Evolutionary conservation across 2,888 invertebrate species (phyloP).

Genomic region (Aelia acuminata): DNA sequence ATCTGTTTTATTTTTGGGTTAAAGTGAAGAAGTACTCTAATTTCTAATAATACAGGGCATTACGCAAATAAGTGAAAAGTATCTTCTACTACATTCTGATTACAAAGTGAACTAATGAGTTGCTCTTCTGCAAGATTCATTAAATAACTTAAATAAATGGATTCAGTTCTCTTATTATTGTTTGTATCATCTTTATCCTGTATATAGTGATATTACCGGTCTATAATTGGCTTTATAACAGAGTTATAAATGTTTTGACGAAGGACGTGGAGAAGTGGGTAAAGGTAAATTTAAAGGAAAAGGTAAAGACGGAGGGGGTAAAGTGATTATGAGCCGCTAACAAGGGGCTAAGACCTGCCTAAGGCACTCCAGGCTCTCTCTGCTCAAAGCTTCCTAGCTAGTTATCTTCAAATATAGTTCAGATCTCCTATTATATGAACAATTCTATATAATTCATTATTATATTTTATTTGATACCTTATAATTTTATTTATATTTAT

Average conservation of each 20-base stretch:
- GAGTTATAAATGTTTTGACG: neutral
- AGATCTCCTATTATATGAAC: neutral
- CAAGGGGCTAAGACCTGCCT: neutral
- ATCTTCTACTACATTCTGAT: too few relatives aligned
- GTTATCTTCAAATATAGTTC: neutral
- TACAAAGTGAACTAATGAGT: too few relatives aligned
- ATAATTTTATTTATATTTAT: neutral
- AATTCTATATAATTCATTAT: neutral
- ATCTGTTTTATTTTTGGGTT: too few relatives aligned
- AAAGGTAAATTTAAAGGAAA: neutral
- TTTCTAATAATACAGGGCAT: too few relatives aligned
- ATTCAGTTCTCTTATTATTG: too few relatives aligned
- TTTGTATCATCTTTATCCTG: too few relatives aligned
- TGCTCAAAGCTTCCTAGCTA: conserved; percentile 12
- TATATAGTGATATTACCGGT: too few relatives aligned
- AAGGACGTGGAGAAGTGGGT: neutral
- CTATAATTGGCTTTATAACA: too few relatives aligned
- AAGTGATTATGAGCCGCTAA: neutral
- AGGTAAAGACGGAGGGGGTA: neutral
- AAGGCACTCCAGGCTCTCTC: neutral
- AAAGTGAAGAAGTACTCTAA: too few relatives aligned
- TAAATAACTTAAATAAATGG: too few relatives aligned
- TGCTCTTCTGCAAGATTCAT: too few relatives aligned
- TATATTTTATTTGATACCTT: neutral
- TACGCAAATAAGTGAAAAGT: too few relatives aligned